These are phyloP conservation scores for Melanotaenia maccullochi DNA, from an alignment of 2,797 vertebrate species.

Conservation along the genomic window DNA sequence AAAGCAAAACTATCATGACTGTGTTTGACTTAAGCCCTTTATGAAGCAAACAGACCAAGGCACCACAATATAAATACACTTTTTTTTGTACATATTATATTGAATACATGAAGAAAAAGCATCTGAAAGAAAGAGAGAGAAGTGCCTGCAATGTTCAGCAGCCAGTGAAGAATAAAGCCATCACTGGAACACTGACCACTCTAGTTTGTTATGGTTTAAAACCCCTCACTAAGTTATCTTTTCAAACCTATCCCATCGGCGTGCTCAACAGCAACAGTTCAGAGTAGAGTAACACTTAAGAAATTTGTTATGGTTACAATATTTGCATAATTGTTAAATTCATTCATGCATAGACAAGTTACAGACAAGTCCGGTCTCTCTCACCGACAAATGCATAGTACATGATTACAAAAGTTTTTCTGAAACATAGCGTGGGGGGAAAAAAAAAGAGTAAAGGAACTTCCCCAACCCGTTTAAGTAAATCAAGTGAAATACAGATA, in stretches of 20 bases:
- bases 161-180: slow-evolving; percentile 21
- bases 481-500: slow-evolving; percentile 58
- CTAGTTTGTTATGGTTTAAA: slow-evolving; percentile 32
- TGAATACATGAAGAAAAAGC: slow-evolving; percentile 56
- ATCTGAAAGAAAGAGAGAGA: slow-evolving; percentile 34
- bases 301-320: background rate
- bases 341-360: slow-evolving; percentile 41
- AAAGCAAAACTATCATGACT: slow-evolving; percentile 23
- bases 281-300: background rate
- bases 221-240: slow-evolving; percentile 22
- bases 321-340: slow-evolving; percentile 42
- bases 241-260: slow-evolving; percentile 25
- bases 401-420: slow-evolving; percentile 59
- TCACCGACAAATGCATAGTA: slow-evolving; percentile 65
- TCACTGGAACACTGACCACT: slow-evolving; percentile 25
- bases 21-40: slow-evolving; percentile 55
- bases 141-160: slow-evolving; percentile 35
- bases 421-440: slow-evolving; percentile 31
- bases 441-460: slow-evolving; percentile 27
- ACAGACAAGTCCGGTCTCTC: slow-evolving; percentile 53
- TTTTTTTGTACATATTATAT: slow-evolving; percentile 72
- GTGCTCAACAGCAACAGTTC: slow-evolving; percentile 5
- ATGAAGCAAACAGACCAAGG: slow-evolving; percentile 69
- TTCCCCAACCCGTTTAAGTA: slow-evolving; percentile 47
- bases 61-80: slow-evolving; percentile 81